Conservation (phyloP, 2,113 vertebrate genomes). For the Cryptotis parvus region DNA sequence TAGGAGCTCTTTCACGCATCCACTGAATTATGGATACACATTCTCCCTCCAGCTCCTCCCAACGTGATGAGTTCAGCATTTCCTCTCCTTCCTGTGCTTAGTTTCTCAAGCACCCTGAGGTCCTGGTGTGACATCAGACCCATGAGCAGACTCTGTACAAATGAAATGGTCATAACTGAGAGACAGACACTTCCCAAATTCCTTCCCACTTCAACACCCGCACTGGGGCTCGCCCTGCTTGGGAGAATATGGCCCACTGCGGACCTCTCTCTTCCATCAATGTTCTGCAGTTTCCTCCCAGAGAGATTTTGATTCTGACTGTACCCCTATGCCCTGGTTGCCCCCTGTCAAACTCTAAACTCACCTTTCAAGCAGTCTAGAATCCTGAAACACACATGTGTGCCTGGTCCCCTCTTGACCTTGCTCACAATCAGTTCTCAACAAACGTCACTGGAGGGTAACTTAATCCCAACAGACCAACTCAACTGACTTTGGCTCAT, state of each 20-base stretch:
- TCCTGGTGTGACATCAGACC: too few species aligned
- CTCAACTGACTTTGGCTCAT: not conserved
- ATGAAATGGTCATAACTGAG: not conserved
- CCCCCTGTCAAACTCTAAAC: too few species aligned
- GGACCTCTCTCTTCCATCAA: not conserved
- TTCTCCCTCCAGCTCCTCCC: not conserved
- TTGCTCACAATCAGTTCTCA: not conserved
- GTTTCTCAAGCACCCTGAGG: not conserved
- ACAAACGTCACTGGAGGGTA: not conserved
- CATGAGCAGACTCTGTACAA: not conserved
- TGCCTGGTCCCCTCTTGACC: too few species aligned
- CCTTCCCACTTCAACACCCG: not conserved
- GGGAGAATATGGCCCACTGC: not conserved
- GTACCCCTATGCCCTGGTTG: not conserved
- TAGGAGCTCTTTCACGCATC: not conserved
- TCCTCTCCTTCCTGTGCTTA: too few species aligned
- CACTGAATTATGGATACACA: not conserved
- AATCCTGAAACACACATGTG: not conserved
- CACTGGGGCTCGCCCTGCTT: not conserved
- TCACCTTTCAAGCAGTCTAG: not conserved
- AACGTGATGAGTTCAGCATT: rapidly evolving
- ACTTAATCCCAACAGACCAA: not conserved
- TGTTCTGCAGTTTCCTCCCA: too few species aligned
- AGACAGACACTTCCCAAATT: not conserved
- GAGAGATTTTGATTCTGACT: not conserved